phyloP scores from a whole-genome alignment of 2,797 vertebrate genomes.

The Sebastolobus altivelis region DNA sequence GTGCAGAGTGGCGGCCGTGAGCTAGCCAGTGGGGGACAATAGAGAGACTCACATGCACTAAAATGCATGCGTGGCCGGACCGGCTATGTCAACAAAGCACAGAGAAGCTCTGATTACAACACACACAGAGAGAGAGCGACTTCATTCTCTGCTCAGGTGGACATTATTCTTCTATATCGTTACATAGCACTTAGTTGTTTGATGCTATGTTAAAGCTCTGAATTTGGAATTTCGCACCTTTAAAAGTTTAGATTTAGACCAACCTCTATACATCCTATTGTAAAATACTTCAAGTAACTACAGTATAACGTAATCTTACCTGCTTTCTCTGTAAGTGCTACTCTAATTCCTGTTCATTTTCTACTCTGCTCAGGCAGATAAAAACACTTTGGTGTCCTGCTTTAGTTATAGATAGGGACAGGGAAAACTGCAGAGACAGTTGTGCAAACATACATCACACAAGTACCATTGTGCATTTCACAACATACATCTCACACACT shows the following conservation, averaged over 20 bases:
- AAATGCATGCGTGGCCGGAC: too few relatives aligned
- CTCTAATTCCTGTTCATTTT: neutral
- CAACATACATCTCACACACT: conserved; percentile 13
- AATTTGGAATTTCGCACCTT: neutral
- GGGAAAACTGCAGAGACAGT: conserved; percentile 1
- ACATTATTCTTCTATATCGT: neutral
- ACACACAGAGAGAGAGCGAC: neutral
- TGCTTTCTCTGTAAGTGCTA: neutral
- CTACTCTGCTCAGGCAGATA: neutral
- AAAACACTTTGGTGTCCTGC: neutral
- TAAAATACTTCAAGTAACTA: neutral
- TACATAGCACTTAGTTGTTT: neutral
- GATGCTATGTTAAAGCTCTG: neutral
- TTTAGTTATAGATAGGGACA: neutral
- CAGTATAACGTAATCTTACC: neutral
- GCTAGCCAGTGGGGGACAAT: too few relatives aligned
- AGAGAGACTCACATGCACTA: too few relatives aligned
- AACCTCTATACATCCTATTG: neutral
- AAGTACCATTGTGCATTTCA: conserved; percentile 3
- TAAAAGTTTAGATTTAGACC: neutral
- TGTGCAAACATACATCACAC: conserved; percentile 3
- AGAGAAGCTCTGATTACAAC: neutral
- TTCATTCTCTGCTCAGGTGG: neutral
- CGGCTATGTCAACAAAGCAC: neutral
- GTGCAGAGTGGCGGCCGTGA: too few relatives aligned